A percentile compares a stretch with the other conserved stretches of the same genome.
Evolutionary conservation across 2,797 vertebrate species (phyloP).

Genomic region (Semaprochilodus insignis): DNA sequence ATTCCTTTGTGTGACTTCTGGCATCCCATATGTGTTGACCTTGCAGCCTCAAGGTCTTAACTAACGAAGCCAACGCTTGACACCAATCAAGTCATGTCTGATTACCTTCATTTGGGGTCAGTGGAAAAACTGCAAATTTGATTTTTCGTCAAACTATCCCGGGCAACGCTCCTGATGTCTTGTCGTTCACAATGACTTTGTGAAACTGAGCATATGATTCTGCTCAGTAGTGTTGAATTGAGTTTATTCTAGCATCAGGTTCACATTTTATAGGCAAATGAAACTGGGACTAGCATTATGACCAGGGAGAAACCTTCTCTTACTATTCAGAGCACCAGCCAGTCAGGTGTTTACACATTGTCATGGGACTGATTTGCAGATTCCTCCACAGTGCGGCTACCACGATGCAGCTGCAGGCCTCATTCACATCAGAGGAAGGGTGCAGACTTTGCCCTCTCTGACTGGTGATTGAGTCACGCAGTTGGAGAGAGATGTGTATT

Average conservation of each 20-base stretch:
- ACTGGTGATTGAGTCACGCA: background rate
- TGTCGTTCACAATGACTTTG: background rate
- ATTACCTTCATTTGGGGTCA: too few species aligned
- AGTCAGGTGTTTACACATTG: background rate
- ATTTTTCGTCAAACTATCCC: too few species aligned
- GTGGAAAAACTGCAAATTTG: too few species aligned
- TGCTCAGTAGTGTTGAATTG: background rate
- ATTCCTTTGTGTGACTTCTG: too few species aligned
- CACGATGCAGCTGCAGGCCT: background rate
- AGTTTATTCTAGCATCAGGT: background rate
- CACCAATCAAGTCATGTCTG: too few species aligned
- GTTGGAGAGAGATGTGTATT: background rate
- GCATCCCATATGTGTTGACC: too few species aligned
- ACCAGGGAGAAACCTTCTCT: too few species aligned
- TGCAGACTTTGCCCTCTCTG: slow-evolving; percentile 9
- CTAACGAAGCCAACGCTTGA: too few species aligned
- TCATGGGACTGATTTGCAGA: slow-evolving; percentile 14
- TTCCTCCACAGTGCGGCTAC: background rate
- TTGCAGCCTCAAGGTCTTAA: too few species aligned
- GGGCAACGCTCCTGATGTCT: background rate
- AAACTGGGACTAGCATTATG: too few species aligned
- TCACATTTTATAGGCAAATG: background rate
- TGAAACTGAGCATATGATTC: background rate
- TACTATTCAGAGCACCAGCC: background rate
- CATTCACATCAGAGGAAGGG: background rate